Base-by-base conservation (phyloP, 2,888 invertebrate species). In the Nomada ferruginata region DNA sequence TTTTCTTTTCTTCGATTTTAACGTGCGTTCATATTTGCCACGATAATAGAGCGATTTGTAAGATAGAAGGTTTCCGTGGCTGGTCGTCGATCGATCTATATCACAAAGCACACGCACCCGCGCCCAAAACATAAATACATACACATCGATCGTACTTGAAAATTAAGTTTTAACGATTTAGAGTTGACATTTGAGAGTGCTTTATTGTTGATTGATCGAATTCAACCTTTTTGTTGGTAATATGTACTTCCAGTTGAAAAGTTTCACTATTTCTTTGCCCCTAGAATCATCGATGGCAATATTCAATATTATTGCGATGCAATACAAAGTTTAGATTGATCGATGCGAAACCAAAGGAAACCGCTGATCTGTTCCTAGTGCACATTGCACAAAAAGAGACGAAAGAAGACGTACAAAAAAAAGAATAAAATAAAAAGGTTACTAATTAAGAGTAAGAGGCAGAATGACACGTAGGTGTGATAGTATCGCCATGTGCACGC, bases 331-430 rank as follows among this genome's bases (percentile, higher is more conserved):
- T n/a, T 23, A 60, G 36, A 63, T 83, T 59, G 69, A 80, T 83
- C 73, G 81, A 50, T 65, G 79, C 18, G 42, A 55, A 50, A 65
- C 47, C 65, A 57, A n/a, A 50, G 71, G 74, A 76, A 82, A 79
- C 65, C 65, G 64, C 65, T 69, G 83, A 76, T 85, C 83, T 88
- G 88, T 88, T 88, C 88, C 88, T 88, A 88, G 88, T 88, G 88
- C 88, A 73, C 82, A 29, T 79, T 87, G 88, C 88, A 88, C 88
- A 55, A 84, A 85, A 78, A 52, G 36, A 42, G 26, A 78, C 55
- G 66, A 78, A 50, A 59, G 57, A 57, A 72, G 76, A 76, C 85
- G 87, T 87, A 83, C 87, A 85, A 87, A 84, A 82, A 78, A 74
- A 13, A 26, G 26, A 13, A 26, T 23, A 23, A 13, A 20, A 13